Base-by-base conservation (phyloP, 1,140 invertebrate species). In the Drosophila simulans region DNA sequence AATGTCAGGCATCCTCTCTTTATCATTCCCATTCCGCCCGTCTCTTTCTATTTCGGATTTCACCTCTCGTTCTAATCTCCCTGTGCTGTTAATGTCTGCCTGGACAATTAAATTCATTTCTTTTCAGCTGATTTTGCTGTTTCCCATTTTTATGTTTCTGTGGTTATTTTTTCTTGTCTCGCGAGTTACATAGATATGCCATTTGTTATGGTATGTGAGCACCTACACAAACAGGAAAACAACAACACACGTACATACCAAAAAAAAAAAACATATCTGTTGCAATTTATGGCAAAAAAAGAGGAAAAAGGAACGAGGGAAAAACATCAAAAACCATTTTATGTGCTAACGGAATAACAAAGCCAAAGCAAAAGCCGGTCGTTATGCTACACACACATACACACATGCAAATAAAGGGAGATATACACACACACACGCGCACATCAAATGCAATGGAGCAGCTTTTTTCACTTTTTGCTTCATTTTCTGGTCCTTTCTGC, bases 331-430 rank as follows among this genome's bases (percentile, higher is more conserved):
- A 77, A 79, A 79, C 59, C 83, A 68, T 88, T 86, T 86, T 76
- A 83, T 78, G 79, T 82, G 83, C 80, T 88, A 88, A 86, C 70
- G 69, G 73, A 76, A 86, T 86, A 82, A 86, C 83, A 86, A 77
- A 76, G 54, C 65, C 74, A 76, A 76, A 59, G 72, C 74, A 77
- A 86, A 86, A 75, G 80, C 74, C 83, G 83, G 78, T 65, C 56
- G 51, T 66, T 66, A 59, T 58, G 72, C 55, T 49, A 57, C 48
- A 48, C 39, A 43, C 58, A 11, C n/a, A n/a, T n/a, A 37, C 13
- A 31, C 15, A 13, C 12, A 42, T 25, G 34, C 53, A 13, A 55
- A 56, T 39, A 59, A n/a, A 40, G 27, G 51, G 22, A 31, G 31
- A 8, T 22, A 69, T 35, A 48, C 51, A 54, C 27, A 62, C 37